Percentiles rank a stretch among this genome's conserved stretches.
These are phyloP conservation scores for Falco punctatus DNA, from an alignment of 2,113 vertebrate species.

Conservation along the genomic window DNA sequence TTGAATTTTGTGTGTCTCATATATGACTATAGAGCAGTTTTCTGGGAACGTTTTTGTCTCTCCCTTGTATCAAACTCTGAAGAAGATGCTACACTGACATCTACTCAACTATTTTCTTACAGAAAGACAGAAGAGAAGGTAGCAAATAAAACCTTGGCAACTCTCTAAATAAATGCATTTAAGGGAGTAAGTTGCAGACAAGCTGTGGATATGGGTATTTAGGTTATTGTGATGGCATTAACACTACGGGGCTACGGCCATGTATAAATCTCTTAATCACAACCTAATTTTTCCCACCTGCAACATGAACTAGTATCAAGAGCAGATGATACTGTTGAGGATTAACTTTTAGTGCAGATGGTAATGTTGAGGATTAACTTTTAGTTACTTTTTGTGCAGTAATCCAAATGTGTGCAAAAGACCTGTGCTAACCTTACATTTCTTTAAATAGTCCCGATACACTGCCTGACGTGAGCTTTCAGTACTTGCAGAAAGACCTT, in stretches of 20 bases:
- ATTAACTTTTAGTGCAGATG: neutral
- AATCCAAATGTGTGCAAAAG: neutral
- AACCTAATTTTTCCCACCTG: neutral
- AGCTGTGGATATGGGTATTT: neutral
- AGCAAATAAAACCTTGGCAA: neutral
- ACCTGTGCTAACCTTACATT: neutral
- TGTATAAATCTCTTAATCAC: neutral
- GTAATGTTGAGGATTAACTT: neutral
- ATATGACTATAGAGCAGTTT: neutral
- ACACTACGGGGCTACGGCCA: neutral
- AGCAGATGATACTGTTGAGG: neutral
- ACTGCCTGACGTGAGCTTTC: neutral
- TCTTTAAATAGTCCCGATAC: neutral
- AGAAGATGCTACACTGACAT: neutral
- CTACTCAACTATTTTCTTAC: neutral
- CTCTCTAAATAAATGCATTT: neutral
- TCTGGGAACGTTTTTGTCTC: neutral
- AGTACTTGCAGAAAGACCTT: neutral
- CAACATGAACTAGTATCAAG: neutral
- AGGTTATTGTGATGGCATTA: neutral
- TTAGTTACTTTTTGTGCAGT: neutral
- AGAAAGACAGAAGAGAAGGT: neutral
- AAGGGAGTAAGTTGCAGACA: neutral
- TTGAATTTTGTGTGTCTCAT: neutral
- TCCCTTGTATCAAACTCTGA: neutral